Percentiles rank a stretch among this genome's conserved stretches.
These are phyloP conservation scores for Saccostrea glomerata DNA, from an alignment of 1,140 invertebrate genomes.

Conservation along the genomic window DNA sequence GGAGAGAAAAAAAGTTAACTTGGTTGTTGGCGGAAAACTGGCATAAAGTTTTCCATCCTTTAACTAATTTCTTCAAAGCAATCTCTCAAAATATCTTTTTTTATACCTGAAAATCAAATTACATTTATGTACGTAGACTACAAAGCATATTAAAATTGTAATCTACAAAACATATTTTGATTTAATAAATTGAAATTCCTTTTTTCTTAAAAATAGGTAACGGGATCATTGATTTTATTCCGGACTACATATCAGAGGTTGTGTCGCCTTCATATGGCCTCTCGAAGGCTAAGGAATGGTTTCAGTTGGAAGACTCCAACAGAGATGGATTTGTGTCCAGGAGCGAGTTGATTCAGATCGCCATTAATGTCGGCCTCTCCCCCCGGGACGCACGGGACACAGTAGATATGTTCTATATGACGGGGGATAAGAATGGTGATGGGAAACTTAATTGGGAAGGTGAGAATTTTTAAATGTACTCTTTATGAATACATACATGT, in stretches of 20 bases:
- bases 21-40: no score
- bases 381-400: conserved; percentile 60
- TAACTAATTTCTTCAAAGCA: no score
- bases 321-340: conserved; percentile 65
- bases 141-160: no score
- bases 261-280: conserved; percentile 62
- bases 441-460: conserved; percentile 65
- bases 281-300: conserved; percentile 67
- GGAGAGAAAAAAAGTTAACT: no score
- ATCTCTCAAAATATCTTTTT: no score
- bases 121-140: no score
- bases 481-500: no score
- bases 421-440: conserved; percentile 64
- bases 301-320: conserved; percentile 67
- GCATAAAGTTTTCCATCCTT: no score
- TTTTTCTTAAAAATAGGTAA: conserved; percentile 56
- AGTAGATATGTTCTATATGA: conserved; percentile 67
- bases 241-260: conserved; percentile 70
- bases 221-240: conserved; percentile 70
- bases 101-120: no score
- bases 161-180: no score
- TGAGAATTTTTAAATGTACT: conserved; percentile 25
- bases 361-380: conserved; percentile 66
- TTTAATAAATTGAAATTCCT: neutral
- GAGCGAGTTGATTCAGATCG: conserved; percentile 66